Conservation (phyloP, 2,888 invertebrate genomes). For the Microchrysa polita region DNA sequence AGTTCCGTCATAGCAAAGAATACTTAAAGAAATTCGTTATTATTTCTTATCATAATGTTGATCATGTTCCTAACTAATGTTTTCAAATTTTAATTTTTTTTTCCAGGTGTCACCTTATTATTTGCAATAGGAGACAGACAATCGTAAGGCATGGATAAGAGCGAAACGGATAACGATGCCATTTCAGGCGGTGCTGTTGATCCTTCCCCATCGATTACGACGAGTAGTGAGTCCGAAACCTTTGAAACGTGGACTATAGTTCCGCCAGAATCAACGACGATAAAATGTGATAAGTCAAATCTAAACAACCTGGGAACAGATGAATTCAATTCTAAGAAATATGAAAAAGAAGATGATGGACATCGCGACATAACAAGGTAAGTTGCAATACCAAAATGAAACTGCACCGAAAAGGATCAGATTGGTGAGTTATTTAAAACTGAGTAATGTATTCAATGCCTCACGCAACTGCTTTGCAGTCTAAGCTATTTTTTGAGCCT, state of each 20-base stretch:
- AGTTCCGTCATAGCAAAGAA: no score
- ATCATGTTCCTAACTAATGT: not conserved
- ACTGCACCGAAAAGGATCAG: no score
- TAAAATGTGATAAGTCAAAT: not conserved
- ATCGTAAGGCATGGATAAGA: not conserved
- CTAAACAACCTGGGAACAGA: constrained; percentile 2
- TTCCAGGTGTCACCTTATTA: not conserved
- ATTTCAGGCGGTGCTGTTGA: not conserved
- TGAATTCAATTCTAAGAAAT: not conserved
- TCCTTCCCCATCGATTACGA: constrained; percentile 51
- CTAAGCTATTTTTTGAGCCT: no score
- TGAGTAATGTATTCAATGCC: no score
- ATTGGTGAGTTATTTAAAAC: no score
- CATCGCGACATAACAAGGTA: constrained; percentile 65
- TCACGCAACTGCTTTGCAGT: no score
- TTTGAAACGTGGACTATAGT: constrained; percentile 61
- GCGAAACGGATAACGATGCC: not conserved
- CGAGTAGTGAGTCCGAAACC: constrained; percentile 57
- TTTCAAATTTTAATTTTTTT: not conserved
- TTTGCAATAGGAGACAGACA: not conserved
- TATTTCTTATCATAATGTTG: no score
- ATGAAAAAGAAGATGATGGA: not conserved
- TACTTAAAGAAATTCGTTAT: no score
- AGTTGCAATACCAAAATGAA: no score
- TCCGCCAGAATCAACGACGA: constrained; percentile 51